Percentiles rank a stretch among this genome's conserved stretches.
phyloP scores from a whole-genome alignment of 2,113 vertebrate species.

The Camelus bactrianus region DNA sequence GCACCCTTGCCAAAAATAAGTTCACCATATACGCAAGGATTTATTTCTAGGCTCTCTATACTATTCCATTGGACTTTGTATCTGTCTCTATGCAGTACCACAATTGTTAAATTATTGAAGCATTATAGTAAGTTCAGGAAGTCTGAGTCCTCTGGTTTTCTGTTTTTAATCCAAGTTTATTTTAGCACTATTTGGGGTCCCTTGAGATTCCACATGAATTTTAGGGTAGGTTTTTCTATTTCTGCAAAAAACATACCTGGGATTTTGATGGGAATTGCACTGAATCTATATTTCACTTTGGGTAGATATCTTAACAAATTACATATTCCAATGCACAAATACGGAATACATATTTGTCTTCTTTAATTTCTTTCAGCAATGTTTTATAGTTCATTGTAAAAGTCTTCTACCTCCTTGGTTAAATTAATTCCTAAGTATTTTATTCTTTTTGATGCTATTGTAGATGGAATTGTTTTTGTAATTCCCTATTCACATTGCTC shows the following conservation, averaged over 20 bases:
- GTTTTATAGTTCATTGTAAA: not conserved
- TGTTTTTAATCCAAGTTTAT: not conserved
- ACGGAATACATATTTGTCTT: not conserved
- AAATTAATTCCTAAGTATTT: not conserved
- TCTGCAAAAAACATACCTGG: not conserved
- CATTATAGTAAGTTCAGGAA: not conserved
- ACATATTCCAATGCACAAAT: not conserved
- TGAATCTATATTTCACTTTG: conserved; percentile 13
- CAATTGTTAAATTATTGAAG: not conserved
- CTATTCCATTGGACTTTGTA: not conserved
- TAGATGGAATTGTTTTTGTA: not conserved
- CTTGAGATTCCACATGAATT: not conserved
- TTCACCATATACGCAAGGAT: not conserved
- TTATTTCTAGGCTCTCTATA: not conserved
- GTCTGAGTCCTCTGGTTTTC: not conserved
- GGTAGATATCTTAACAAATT: not conserved
- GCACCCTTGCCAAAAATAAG: conserved; percentile 20
- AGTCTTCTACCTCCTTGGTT: not conserved
- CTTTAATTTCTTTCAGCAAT: conserved; percentile 11
- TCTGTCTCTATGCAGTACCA: not conserved
- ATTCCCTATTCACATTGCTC: not conserved
- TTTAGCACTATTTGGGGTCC: not conserved
- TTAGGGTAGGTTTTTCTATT: conserved; percentile 12
- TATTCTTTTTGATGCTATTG: not conserved
- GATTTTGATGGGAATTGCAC: not conserved